These are phyloP conservation scores for Drosophila grimshawi DNA, from an alignment of 1,140 invertebrate genomes.

Conservation along the genomic window DNA sequence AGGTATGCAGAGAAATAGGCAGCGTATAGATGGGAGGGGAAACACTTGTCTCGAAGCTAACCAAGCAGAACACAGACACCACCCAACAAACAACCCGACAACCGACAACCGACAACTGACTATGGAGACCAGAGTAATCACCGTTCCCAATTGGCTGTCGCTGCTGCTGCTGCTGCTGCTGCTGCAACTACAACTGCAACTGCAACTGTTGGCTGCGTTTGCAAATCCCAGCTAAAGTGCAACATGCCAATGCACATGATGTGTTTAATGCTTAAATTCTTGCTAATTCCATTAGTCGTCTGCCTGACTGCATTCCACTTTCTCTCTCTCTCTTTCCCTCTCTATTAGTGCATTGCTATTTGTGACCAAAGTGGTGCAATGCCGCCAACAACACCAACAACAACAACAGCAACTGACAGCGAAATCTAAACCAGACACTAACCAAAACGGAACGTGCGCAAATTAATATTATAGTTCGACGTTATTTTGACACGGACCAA, in stretches of 20 bases:
- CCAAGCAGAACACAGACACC: slow-evolving; percentile 52
- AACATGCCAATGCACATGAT: slow-evolving; percentile 80
- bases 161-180: background rate
- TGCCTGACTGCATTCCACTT: slow-evolving; percentile 58
- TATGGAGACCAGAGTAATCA: slow-evolving; percentile 22
- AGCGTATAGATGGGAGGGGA: background rate
- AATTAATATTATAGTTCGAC: slow-evolving; percentile 75
- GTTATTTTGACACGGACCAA: slow-evolving; percentile 64
- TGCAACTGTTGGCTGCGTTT: slow-evolving; percentile 21
- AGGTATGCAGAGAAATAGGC: slow-evolving; percentile 33
- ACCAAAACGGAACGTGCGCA: slow-evolving; percentile 75
- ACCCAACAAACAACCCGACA: background rate
- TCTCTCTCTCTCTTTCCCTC: too few species aligned
- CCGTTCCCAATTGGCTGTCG: slow-evolving; percentile 1
- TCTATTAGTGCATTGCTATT: slow-evolving; percentile 31
- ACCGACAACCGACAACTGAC: slow-evolving; percentile 20
- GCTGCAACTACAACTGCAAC: slow-evolving; percentile 21
- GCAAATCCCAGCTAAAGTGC: slow-evolving; percentile 60
- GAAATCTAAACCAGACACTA: slow-evolving; percentile 34
- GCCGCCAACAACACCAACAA: slow-evolving; percentile 40
- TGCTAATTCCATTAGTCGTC: slow-evolving; percentile 78
- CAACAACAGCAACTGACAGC: slow-evolving; percentile 19
- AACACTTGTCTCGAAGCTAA: slow-evolving; percentile 55
- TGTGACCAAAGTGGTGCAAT: slow-evolving; percentile 78
- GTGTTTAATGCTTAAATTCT: slow-evolving; percentile 83